phyloP scores from a whole-genome alignment of 1,140 invertebrate genomes.

The Drosophila funebris region DNA sequence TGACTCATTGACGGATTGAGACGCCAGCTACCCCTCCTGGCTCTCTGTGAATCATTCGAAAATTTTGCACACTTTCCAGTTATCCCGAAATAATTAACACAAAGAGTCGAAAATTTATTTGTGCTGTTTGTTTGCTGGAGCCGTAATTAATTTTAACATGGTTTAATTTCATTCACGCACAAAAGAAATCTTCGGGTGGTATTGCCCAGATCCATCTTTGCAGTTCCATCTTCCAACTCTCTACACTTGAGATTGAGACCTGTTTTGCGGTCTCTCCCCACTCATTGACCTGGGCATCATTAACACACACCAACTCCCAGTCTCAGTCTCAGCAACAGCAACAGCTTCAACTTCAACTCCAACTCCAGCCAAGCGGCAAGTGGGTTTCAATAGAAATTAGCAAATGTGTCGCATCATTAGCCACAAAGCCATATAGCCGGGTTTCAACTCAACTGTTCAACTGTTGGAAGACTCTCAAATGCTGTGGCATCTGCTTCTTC shows the following conservation, averaged over 20 bases:
- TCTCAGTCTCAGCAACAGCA: no score
- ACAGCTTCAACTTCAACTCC: constrained; percentile 19
- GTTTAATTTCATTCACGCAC: constrained; percentile 70
- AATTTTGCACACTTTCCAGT: constrained; percentile 74
- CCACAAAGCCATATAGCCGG: constrained; percentile 53
- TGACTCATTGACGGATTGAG: not conserved
- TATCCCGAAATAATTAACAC: constrained; percentile 66
- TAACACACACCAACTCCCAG: not conserved
- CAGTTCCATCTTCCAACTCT: constrained; percentile 20
- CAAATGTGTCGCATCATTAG: constrained; percentile 82
- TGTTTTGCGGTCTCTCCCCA: constrained; percentile 63
- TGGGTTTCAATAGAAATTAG: constrained; percentile 80
- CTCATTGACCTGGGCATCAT: constrained; percentile 46
- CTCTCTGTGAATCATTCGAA: not conserved
- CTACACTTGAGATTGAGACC: constrained; percentile 60
- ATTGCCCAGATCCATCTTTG: not conserved
- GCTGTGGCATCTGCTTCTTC: constrained; percentile 31
- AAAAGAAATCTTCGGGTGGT: constrained; percentile 72
- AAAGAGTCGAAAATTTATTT: constrained; percentile 34
- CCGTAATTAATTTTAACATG: constrained; percentile 74
- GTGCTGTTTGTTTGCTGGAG: not conserved
- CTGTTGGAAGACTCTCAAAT: constrained; percentile 72
- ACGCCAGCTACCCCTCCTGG: not conserved
- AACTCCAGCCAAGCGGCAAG: constrained; percentile 49
- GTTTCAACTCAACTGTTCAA: not conserved